A percentile compares a stretch with the other conserved stretches of the same genome.
These are phyloP conservation scores for Micromussa lordhowensis DNA, from an alignment of 92 coral and sea anemone species.

Conservation along the genomic window DNA sequence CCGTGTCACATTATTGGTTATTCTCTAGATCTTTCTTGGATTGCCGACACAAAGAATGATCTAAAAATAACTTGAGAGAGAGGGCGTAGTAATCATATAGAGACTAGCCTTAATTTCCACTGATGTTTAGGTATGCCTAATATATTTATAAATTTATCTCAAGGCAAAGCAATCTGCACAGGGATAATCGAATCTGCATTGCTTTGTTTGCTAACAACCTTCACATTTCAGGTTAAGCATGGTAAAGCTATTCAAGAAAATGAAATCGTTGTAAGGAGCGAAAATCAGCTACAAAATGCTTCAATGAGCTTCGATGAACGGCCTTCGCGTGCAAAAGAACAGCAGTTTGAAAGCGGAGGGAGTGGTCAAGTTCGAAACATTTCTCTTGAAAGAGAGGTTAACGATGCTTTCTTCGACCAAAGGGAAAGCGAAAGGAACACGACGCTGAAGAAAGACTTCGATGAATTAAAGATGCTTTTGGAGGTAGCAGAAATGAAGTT, in stretches of 20 bases:
- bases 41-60: too few relatives aligned
- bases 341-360: background rate
- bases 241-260: background rate
- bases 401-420: background rate
- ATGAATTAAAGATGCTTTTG: constrained; percentile 7
- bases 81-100: too few relatives aligned
- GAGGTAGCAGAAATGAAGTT: constrained; percentile 36
- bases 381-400: background rate
- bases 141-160: too few relatives aligned
- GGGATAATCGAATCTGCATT: background rate
- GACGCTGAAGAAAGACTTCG: constrained; percentile 22
- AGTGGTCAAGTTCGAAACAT: background rate
- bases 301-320: background rate
- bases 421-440: constrained; percentile 4
- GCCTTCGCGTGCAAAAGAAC: background rate
- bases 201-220: constrained; percentile 21
- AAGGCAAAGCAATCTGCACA: too few relatives aligned
- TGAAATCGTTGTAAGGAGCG: constrained; percentile 23
- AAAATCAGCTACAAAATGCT: constrained; percentile 19
- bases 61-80: too few relatives aligned
- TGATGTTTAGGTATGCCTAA: too few relatives aligned
- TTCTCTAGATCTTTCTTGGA: too few relatives aligned
- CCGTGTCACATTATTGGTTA: too few relatives aligned
- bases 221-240: constrained; percentile 32
- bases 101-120: too few relatives aligned